phyloP scores from a whole-genome alignment of 2,888 invertebrate genomes.

The Ceraclea dissimilis region DNA sequence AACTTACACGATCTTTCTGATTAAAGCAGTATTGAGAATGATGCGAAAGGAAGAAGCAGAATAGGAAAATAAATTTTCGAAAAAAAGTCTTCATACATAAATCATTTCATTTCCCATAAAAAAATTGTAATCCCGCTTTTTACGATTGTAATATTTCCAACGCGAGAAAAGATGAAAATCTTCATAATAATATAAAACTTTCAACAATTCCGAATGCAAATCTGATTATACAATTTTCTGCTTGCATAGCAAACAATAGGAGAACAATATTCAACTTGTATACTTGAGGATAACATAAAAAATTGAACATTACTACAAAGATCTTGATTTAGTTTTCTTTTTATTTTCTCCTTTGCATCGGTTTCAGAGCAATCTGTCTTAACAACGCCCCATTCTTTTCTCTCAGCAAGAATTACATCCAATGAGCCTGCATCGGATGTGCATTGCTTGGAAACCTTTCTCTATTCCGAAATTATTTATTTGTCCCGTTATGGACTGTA shows the following conservation, averaged over 20 bases:
- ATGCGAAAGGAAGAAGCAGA: no score
- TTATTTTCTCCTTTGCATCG: no score
- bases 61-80: no score
- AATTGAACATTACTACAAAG: neutral
- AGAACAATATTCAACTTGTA: neutral
- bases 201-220: neutral
- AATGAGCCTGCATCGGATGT: no score
- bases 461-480: no score
- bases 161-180: neutral
- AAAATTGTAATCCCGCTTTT: neutral
- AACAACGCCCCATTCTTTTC: neutral
- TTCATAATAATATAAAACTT: neutral
- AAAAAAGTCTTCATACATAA: neutral
- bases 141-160: neutral
- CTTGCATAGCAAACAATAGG: neutral
- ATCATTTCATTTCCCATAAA: neutral
- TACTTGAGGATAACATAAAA: no score
- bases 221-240: neutral
- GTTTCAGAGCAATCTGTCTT: conserved; percentile 17
- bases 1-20: no score
- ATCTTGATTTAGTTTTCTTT: conserved; percentile 14
- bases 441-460: no score
- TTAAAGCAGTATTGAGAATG: no score
- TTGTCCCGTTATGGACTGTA: no score
- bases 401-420: neutral